phyloP scores from a whole-genome alignment of 1,140 invertebrate species.

The Sycophila sp. region DNA sequence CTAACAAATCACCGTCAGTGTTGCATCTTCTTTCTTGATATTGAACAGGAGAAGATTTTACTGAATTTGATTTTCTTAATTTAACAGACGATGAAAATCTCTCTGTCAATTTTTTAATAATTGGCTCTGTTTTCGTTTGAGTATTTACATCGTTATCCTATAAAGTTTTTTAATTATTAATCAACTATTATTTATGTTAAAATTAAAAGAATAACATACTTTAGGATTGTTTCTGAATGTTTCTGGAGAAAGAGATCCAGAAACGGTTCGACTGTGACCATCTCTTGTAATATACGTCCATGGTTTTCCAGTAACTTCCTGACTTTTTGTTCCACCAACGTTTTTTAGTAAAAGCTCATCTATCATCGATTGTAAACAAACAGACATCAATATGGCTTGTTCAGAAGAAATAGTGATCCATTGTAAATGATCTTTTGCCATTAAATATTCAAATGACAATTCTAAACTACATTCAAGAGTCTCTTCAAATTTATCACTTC shows the following conservation, averaged over 20 bases:
- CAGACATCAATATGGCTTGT: conserved; percentile 94
- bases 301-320: conserved; percentile 52
- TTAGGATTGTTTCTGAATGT: conserved; percentile 46
- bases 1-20: conserved; percentile 74
- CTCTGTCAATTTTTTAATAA: conserved; percentile 63
- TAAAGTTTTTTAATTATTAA: neutral
- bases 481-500: conserved; percentile 51
- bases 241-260: conserved; percentile 49
- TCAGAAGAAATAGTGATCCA: conserved; percentile 92
- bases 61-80: conserved; percentile 53
- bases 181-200: neutral
- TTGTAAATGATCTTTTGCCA: conserved; percentile 89
- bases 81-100: conserved; percentile 59
- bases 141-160: conserved; percentile 41
- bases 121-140: conserved; percentile 57
- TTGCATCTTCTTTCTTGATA: conserved; percentile 71
- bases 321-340: conserved; percentile 65
- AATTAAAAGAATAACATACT: conserved; percentile 27
- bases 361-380: conserved; percentile 93
- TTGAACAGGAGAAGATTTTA: conserved; percentile 58
- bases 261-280: conserved; percentile 63
- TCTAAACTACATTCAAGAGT: conserved; percentile 71
- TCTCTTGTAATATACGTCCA: conserved; percentile 71
- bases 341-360: conserved; percentile 91
- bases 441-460: conserved; percentile 94